Evolutionary conservation across 2,888 invertebrate genomes (phyloP), one percentile per base, ranked within the genome.

Genomic region (Notodonta dromedarius): DNA sequence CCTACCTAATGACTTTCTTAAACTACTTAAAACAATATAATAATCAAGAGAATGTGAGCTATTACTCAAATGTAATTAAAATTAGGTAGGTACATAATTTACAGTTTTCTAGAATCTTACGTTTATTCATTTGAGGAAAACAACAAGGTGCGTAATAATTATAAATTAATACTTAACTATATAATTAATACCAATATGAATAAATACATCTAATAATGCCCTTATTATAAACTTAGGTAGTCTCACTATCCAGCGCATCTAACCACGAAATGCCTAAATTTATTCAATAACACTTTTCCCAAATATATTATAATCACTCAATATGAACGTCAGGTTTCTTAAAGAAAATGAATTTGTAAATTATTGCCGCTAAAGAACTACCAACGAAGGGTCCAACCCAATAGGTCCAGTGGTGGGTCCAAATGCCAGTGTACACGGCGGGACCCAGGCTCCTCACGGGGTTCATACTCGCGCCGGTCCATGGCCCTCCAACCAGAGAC

Each of bases 381-480:
- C 92, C 93, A 0, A 88, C 35, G 1, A 86, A 58, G 0, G 96
- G 96, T 24, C 95, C 96, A 6, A 94, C 84, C 96, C 96, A 96
- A 77, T 95, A 96, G 0, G 95, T 88, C 97, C 97, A 97, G 67
- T 97, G 97, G 40, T 90, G 72, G 0, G 81, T 67, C 95, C 96
- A 97, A 51, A 93, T 89, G 2, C 94, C 94, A 44, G 96, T 96
- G 93, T 96, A 95, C 3, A 97, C 70, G 0, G 97, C 96, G 0
- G 97, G 97, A 0, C 94, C 97, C 16, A 97, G 94, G 6, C 95
- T 93, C 66, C 96, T 94, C 0, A 95, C 96, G 0, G 96, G 96
- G 78, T 96, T 96, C 95, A 96, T 94, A 78, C 96, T 95, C 52
- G 95, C 95, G 0, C 96, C 96, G 0, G 97, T 97, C 69, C 95